A percentile compares a stretch with the other conserved stretches of the same genome.
Evolutionary conservation across 1,140 invertebrate genomes (phyloP).

Genomic region (Drosophila sulfurigaster): DNA sequence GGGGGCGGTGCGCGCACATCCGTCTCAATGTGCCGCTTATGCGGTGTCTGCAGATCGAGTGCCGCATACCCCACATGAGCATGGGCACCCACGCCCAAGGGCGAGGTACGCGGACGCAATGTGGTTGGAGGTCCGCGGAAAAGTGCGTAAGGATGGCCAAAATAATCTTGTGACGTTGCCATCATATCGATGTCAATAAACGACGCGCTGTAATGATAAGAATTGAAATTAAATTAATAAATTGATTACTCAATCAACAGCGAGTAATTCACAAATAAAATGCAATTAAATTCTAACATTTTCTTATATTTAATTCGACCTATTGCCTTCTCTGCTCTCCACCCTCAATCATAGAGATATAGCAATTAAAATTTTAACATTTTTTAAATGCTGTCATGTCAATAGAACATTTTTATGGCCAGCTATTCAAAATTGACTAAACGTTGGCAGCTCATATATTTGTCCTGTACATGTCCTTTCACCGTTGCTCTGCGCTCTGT

Average conservation of each 20-base stretch:
- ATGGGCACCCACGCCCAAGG: constrained; percentile 63
- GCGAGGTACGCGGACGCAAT: constrained; percentile 75
- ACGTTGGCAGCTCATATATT: constrained; percentile 51
- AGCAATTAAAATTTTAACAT: constrained; percentile 4
- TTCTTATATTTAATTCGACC: neutral
- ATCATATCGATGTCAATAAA: constrained; percentile 64
- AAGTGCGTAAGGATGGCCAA: constrained; percentile 80
- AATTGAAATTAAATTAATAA: neutral
- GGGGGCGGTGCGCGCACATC: constrained; percentile 75
- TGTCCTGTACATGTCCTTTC: constrained; percentile 20
- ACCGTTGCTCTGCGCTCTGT: constrained; percentile 9
- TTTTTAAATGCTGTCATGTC: constrained; percentile 55
- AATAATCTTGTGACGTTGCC: constrained; percentile 83
- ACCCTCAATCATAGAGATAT: neutral
- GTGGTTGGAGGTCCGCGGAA: constrained; percentile 79
- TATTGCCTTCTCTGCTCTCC: neutral
- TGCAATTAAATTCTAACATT: no score
- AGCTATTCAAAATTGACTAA: constrained; percentile 65
- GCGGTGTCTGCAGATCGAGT: constrained; percentile 79
- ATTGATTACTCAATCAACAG: no score
- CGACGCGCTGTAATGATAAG: constrained; percentile 34
- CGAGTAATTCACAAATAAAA: no score
- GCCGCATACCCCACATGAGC: constrained; percentile 61
- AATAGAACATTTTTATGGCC: constrained; percentile 62
- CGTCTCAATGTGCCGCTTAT: constrained; percentile 71